Evolutionary conservation across 2,888 invertebrate genomes (phyloP), one percentile per base, ranked within the genome.

Genomic region (Campoplex nolae): DNA sequence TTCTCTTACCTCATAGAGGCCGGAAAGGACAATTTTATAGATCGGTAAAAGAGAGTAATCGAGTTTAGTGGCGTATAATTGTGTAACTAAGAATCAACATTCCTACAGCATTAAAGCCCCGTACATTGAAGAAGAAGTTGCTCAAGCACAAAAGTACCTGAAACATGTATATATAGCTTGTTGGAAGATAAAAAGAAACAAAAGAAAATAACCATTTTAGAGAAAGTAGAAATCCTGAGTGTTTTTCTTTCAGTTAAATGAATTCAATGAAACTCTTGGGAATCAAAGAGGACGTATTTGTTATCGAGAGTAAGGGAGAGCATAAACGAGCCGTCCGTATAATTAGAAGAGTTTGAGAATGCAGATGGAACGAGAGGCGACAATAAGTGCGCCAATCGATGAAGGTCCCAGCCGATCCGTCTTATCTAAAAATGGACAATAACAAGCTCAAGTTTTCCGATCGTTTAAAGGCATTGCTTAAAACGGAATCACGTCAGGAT

Each of bases 371-470:
- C 88, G 88, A 82, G 86, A 73, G 83, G 88, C 79, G 78, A 88
- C 83, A 88, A 87, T 82, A 78, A 88, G 87, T 87, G 89, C 89
- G 88, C 90, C 90, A 90, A 90, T 91, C 92, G 90, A 92, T 93
- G 93, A 93, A 93, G 93, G 91, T 93, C 92, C 92, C 92, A 54
- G 78, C 68, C 83, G 91, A 90, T 89, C 89, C 89, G 89, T 90
- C 92, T 89, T 91, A 91, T 88, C 88, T 89, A 88, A 92, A 90
- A 90, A 93, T 92, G 90, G 94, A 95, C 94, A 94, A 94, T 92
- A 94, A 92, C 93, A 95, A 95, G 91, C 91, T 95, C 85, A 95
- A 94, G 88, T 95, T 95, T 91, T 93, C 95, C 58, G 95, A 95
- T 89, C 94, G 95, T 84, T 91, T 95, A 80, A 95, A 95, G 90